Conservation (phyloP, 2,113 vertebrate genomes). For the Colossoma macropomum region DNA sequence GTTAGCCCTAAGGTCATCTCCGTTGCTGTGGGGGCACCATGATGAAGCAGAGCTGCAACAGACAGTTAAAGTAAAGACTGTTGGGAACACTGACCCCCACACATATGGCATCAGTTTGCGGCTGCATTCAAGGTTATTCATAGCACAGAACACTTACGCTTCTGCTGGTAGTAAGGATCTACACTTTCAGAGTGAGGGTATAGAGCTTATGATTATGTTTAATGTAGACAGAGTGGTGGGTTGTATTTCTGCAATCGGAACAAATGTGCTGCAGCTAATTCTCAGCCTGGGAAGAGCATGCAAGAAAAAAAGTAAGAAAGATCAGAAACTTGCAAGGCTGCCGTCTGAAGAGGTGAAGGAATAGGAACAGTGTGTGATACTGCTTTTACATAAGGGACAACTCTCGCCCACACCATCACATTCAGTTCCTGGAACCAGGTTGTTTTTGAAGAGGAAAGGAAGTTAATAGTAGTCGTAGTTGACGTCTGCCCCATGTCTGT, state of each 20-base stretch:
- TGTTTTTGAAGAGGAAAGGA: background rate
- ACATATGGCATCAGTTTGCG: background rate
- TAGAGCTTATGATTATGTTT: background rate
- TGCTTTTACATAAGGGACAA: background rate
- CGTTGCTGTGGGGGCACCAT: background rate
- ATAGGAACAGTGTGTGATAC: background rate
- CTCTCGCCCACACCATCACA: background rate
- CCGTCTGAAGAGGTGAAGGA: background rate
- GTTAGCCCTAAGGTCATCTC: background rate
- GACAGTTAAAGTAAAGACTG: background rate
- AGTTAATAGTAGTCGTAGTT: constrained; percentile 93
- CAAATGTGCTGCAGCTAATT: background rate
- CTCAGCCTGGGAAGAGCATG: background rate
- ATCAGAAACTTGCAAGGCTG: background rate
- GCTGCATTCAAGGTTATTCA: background rate
- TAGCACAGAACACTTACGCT: background rate
- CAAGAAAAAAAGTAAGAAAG: background rate
- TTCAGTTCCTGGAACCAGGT: background rate
- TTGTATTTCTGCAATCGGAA: background rate
- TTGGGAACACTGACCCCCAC: background rate
- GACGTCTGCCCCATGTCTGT: constrained; percentile 87
- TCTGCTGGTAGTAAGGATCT: background rate
- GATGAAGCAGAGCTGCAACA: background rate
- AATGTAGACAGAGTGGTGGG: background rate
- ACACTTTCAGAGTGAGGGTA: background rate